Evolutionary conservation across 2,113 vertebrate species (phyloP).

Genomic region (Sarotherodon lohbergeri): DNA sequence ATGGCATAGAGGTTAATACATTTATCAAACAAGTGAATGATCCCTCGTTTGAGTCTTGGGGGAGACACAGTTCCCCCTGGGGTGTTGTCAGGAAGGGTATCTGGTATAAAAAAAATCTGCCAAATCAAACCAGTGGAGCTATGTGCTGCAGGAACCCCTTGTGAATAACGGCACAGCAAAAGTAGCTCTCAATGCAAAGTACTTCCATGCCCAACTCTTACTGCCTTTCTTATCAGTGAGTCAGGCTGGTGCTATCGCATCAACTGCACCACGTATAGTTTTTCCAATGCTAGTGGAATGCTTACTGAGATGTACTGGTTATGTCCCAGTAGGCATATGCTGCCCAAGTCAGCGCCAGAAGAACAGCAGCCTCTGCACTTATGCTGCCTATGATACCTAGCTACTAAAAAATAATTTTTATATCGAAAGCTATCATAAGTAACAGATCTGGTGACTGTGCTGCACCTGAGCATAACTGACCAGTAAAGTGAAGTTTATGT

Average conservation of each 20-base stretch:
- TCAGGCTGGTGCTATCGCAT: not conserved
- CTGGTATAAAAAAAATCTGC: not conserved
- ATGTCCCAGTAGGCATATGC: not conserved
- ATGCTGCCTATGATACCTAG: not conserved
- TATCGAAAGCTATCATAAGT: not conserved
- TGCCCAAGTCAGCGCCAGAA: not conserved
- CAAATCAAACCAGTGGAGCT: not conserved
- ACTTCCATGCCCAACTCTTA: not conserved
- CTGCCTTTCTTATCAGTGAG: not conserved
- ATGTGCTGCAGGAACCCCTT: not conserved
- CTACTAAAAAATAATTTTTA: fast-evolving
- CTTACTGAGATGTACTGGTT: not conserved
- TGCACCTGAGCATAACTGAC: not conserved
- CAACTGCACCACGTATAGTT: not conserved
- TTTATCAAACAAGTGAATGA: not conserved
- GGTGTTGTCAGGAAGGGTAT: not conserved
- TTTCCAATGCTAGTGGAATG: not conserved
- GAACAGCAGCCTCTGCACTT: not conserved
- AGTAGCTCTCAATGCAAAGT: not conserved
- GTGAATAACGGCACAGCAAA: not conserved
- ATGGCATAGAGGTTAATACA: not conserved
- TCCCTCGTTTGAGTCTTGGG: not conserved
- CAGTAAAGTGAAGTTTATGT: not conserved
- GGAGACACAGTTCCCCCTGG: not conserved
- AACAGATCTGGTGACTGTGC: not conserved